Base-by-base conservation (phyloP, 2,113 vertebrate genomes). In the Zosterops borbonicus region DNA sequence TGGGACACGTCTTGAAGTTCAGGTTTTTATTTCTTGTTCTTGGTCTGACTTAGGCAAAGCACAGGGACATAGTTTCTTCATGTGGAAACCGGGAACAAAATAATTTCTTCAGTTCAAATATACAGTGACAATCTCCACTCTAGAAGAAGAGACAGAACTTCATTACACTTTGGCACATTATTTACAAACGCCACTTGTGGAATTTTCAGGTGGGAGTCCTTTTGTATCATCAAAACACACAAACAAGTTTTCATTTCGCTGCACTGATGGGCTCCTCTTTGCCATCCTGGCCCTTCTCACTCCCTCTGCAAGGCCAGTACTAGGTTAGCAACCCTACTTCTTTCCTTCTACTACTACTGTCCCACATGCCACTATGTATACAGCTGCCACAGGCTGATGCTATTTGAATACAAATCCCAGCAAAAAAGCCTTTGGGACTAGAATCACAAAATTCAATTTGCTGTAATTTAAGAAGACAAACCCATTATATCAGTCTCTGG, bases 11-110 rank as follows among this genome's bases (percentile, higher is more conserved):
- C 91, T 83, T 88, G 94, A 90, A 96, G 92, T 92, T 93, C 92
- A 93, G 85, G 87, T 85, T 95, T 95, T 85, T 82, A 90, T 85
- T 85, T 77, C 69, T 78, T 64, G 69, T 71, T 89, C 87, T 84
- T 5, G 3, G 21, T 22, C 41, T 85, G 81, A 90, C 70, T 90
- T 74, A 70, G 58, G 75, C 67, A 85, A 87, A 91, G 63, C 29
- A 86, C 39, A 55, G 44, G 46, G 59, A 95, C 64, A 29, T 25
- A 20, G 21, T 60, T 97, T 92, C 59, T 83, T 88, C 75, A 90
- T 25, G 41, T 24, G 68, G 47, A 59, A 95, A 94, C 17, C 12
- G 10, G 15, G 24, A 77, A 80, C 44, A 71, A 81, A 92, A 65
- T 14, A 14, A 23, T 49, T 90, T 88, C 10, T 73, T 80, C 50